Base-by-base conservation (phyloP, 1,140 invertebrate species). In the Agrypnia vestita region DNA sequence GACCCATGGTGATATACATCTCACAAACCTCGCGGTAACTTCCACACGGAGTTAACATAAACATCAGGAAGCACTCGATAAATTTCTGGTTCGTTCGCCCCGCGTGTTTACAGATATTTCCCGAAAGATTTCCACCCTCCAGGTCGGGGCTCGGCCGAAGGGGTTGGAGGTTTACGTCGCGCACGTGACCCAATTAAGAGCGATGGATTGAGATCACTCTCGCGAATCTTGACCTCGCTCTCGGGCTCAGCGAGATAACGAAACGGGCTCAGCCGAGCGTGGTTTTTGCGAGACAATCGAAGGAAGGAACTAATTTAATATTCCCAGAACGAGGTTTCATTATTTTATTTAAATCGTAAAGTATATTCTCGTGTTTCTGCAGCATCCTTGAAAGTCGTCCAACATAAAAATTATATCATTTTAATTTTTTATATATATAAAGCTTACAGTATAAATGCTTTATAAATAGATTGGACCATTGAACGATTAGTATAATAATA, bases 161-260 rank as follows among this genome's bases (percentile, higher is more conserved):
- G 47, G 71, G 71, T 53, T 15, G 46, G 55, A 35, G 69, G 72
- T 73, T 80, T 74, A 80, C 64, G 59, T 64, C 44, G 13, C 10
- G 43, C 53, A 79, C 80, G 80, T 82, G 80, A 82, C 80, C 76
- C 80, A 82, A 82, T 82, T 82, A 82, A 82, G 44, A 62, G 25
- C 80, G 64, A 82, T 82, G 72, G 80, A 82, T 82, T 51, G 71
- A 56, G 43, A 76, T 25, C 55, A 56, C 19, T 19, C 77, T 64
- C 46, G 56, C 44, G 55, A 69, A 47, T 67, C 51, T 61, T 62
- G 77, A 79, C 59, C 78, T 61, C 67, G 72, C 43, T 21, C 15
- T 72, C 46, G 9, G 21, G 10, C 47, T 12, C 67, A 17, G 17
- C 25, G 61, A 12, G 61, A 59, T 44, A 67, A 43, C 8, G n/a